Evolutionary conservation across 2,797 vertebrate genomes (phyloP).

Genomic region (Emydoidea blandingii): DNA sequence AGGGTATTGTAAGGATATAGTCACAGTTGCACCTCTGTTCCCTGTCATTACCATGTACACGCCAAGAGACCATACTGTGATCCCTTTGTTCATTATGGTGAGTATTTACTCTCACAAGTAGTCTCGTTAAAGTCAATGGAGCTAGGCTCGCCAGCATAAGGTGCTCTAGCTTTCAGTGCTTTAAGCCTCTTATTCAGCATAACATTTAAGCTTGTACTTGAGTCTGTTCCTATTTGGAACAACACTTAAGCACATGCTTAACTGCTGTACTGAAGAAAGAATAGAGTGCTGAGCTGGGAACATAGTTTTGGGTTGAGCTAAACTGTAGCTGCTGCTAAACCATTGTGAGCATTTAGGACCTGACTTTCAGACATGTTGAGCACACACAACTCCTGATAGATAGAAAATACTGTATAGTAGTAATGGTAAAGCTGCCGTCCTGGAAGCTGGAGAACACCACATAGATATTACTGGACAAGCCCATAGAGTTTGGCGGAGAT

Average conservation of each 20-base stretch:
- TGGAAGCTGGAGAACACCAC: background rate
- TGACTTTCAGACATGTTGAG: background rate
- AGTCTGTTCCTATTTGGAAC: background rate
- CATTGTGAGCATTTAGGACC: background rate
- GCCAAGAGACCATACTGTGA: background rate
- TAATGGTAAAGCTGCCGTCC: background rate
- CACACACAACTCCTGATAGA: background rate
- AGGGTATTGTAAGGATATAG: background rate
- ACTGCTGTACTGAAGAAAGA: background rate
- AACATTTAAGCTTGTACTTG: background rate
- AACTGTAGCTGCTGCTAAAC: background rate
- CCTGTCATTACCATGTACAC: background rate
- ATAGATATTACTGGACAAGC: background rate
- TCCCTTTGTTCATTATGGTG: background rate
- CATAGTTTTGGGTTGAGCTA: background rate
- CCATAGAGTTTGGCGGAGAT: background rate
- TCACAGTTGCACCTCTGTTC: background rate
- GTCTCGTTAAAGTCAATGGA: background rate
- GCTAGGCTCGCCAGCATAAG: background rate
- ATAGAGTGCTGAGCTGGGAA: background rate
- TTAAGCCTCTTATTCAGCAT: accelerated
- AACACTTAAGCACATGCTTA: background rate
- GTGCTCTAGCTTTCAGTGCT: background rate
- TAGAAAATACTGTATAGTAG: accelerated
- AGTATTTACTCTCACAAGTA: background rate